A percentile compares a stretch with the other conserved stretches of the same genome.
phyloP scores from a whole-genome alignment of 1,140 invertebrate genomes.

The Trichoplusia ni region DNA sequence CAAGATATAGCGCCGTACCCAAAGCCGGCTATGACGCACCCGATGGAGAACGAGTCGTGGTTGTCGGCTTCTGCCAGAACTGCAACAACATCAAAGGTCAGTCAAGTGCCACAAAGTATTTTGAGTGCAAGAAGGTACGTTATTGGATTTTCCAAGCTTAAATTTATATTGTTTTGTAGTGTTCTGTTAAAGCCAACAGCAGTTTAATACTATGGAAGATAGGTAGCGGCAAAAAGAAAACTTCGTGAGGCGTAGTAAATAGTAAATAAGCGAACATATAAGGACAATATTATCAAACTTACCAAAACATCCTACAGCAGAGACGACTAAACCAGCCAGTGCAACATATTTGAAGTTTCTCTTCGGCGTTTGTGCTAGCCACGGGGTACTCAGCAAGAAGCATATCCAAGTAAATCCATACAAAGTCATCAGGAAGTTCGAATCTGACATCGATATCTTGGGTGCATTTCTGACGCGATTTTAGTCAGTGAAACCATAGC shows the following conservation, averaged over 20 bases:
- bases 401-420: constrained; percentile 76
- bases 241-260: too few relatives aligned
- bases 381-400: constrained; percentile 70
- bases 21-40: constrained; percentile 64
- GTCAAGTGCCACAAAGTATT: too few relatives aligned
- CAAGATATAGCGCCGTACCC: constrained; percentile 68
- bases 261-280: not conserved
- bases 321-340: constrained; percentile 61
- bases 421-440: constrained; percentile 70
- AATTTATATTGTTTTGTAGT: too few relatives aligned
- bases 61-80: constrained; percentile 60
- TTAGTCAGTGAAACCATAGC: constrained; percentile 63
- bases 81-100: constrained; percentile 44
- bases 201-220: too few relatives aligned
- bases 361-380: constrained; percentile 73
- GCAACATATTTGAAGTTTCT: constrained; percentile 75
- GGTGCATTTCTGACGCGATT: constrained; percentile 60
- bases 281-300: constrained; percentile 35
- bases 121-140: not conserved
- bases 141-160: too few relatives aligned
- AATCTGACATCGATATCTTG: constrained; percentile 63
- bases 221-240: too few relatives aligned
- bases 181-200: too few relatives aligned
- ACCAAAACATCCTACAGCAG: constrained; percentile 72
- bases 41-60: constrained; percentile 66